Percentiles rank a stretch among this genome's conserved stretches.
These are phyloP conservation scores for Lytechinus variegatus DNA, from an alignment of 35 echinoderm and acorn worm genomes.

Conservation along the genomic window DNA sequence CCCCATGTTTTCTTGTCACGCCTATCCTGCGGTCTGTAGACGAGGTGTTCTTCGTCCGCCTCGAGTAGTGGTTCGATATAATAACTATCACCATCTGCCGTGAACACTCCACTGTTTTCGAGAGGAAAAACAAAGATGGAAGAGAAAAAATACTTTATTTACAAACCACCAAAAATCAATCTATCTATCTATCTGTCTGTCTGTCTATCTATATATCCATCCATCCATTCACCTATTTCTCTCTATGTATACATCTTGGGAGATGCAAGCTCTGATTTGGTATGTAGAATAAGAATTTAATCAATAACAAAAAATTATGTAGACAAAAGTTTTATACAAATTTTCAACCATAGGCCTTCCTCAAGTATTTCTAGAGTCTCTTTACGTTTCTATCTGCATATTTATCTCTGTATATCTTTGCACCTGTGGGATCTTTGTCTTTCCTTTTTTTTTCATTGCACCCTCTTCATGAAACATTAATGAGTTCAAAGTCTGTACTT, in stretches of 20 bases:
- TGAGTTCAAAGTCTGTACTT: not conserved
- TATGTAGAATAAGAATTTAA: too few relatives aligned
- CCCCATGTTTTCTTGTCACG: constrained; percentile 62
- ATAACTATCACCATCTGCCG: constrained; percentile 48
- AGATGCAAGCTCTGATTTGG: too few relatives aligned
- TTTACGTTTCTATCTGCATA: too few relatives aligned
- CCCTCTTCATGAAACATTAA: not conserved
- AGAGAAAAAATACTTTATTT: constrained; percentile 9
- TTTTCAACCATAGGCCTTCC: too few relatives aligned
- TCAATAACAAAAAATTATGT: too few relatives aligned
- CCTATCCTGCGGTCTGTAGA: constrained; percentile 65
- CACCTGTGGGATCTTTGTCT: too few relatives aligned
- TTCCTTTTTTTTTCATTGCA: not conserved
- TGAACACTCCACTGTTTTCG: constrained; percentile 62
- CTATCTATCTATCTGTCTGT: not conserved
- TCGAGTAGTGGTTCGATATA: constrained; percentile 67
- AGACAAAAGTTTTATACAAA: too few relatives aligned
- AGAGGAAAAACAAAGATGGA: not conserved
- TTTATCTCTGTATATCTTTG: too few relatives aligned
- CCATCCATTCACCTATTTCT: too few relatives aligned
- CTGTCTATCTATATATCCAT: too few relatives aligned
- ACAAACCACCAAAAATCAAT: not conserved
- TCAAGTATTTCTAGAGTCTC: too few relatives aligned
- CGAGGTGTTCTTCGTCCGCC: constrained; percentile 56
- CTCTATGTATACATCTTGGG: too few relatives aligned